Base-by-base conservation (phyloP, 2,797 vertebrate genomes). In the Orientallactaga sibirica region DNA sequence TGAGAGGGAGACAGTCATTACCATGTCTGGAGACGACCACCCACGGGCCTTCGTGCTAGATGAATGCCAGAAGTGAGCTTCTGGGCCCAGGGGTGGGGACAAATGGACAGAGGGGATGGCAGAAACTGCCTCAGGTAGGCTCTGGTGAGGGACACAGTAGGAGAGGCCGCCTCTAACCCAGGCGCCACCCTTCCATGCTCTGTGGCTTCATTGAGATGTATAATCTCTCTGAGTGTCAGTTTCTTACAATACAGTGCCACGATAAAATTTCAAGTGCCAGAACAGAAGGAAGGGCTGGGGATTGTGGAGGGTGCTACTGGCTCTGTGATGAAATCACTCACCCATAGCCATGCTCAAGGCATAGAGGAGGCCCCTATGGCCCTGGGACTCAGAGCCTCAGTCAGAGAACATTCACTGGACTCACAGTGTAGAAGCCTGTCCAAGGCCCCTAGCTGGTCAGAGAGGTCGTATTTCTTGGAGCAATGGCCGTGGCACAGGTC, bases 1-100 rank as follows among this genome's bases (percentile, higher is more conserved):
- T 2, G 99, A 99, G 98, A 98, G 99, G 77, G 99, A 99, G 97
- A 99, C 98, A 0, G 99, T 99, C 96, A 99, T 99, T 98, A 99
- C 99, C 93, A 99, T 99, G 99, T 99, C 99, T 0, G 99, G 99
- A 83, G 99, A 99, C 0, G 99, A 99, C 97, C 99, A 99, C 97
- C 99, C 99, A 7, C 98, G 99, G 73, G 99, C 99, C 96, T 99
- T 99, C 7, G 99, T 99, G 96, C 96, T 99, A 98, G 99, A 99
- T 0, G 99, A 99, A 97, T 99, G 99, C 98, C 99, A 99, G 97
- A 99, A 99, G 99, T 99, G 98, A 99, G 99, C 97, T 91, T 62
- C 76, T 3, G 55, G 62, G 82, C 19, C 52, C 6, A 1, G 64
- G 64, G 61, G 14, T 29, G 18, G 58, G 90, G 37, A 24, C 1